Evolutionary conservation across 2,113 vertebrate species (phyloP), one percentile per base, ranked within the genome.

Genomic region (Taurulus bubalis): DNA sequence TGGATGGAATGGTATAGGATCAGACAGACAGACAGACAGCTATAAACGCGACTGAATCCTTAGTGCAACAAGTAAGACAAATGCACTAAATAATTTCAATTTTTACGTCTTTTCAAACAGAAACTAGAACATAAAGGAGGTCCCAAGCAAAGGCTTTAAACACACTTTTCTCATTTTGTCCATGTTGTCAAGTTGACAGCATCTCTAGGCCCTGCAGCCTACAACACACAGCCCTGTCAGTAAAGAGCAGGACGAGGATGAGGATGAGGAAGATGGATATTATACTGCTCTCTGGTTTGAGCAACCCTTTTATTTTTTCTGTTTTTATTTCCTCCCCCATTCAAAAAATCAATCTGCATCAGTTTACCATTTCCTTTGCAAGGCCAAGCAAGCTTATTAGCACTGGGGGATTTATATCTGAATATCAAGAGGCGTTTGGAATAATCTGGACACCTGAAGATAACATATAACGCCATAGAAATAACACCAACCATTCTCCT

Each of bases 161-260:
- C 59, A 26, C 62, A 34, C 67, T 80, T 65, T 58, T 36, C 53
- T 71, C 58, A 47, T 67, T 67, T 59, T 16, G 4, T 72, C 63
- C 6, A 30, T 58, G 42, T 20, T 65, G 67, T 87, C 79, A 80
- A 75, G 49, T 77, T 87, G 90, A 77, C 71, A 79, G 75, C 40
- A 40, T 79, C 72, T 45, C 72, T 45, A 80, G 78, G 83, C 4
- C 58, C 36, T 60, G 69, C 78, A 55, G 84, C 56, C 71, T 75
- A 20, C 45, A 74, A 55, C 60, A 74, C 74, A 82, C 51, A 83
- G 59, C 45, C 40, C 68, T 71, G 28, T 63, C 45, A 74, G 62
- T 69, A 9, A 30, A 30, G 45, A 75, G 45, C 76, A 63, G 55
- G 69, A 78, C 40, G 79, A 82, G 69, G 83, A 82, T 49, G 79